These are phyloP conservation scores for Ectobius pallidus DNA, from an alignment of 2,888 invertebrate genomes.

Conservation along the genomic window DNA sequence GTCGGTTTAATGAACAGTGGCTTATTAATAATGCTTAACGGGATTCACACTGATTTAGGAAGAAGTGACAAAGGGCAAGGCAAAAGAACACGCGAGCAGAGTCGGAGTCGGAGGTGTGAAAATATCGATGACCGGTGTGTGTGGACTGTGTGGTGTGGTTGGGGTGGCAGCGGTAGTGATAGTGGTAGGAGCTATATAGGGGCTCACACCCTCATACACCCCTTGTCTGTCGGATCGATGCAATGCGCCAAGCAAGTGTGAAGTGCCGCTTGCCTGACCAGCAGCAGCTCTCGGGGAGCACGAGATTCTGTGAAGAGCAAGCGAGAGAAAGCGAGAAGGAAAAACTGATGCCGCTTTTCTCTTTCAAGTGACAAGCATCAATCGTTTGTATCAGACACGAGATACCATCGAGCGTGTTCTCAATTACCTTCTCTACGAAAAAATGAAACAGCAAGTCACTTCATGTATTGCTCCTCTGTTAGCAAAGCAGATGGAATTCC, in stretches of 20 bases:
- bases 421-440: too few relatives aligned
- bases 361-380: too few relatives aligned
- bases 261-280: conserved; percentile 20
- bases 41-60: too few relatives aligned
- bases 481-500: too few relatives aligned
- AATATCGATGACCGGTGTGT: conserved; percentile 34
- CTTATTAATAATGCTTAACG: too few relatives aligned
- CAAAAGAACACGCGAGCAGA: neutral
- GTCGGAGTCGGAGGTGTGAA: conserved; percentile 31
- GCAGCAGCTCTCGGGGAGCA: conserved; percentile 2
- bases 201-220: neutral
- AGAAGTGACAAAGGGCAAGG: neutral
- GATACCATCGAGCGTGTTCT: too few relatives aligned
- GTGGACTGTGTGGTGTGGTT: conserved; percentile 19
- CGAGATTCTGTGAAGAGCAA: neutral
- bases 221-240: conserved; percentile 25
- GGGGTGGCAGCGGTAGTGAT: conserved; percentile 5
- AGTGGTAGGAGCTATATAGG: conserved; percentile 15
- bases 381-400: too few relatives aligned
- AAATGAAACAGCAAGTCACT: too few relatives aligned
- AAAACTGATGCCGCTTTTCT: neutral
- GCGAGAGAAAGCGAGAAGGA: conserved; percentile 5
- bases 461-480: too few relatives aligned
- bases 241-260: conserved; percentile 29
- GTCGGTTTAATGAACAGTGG: too few relatives aligned